These are phyloP conservation scores for Adelosebastes latens DNA, from an alignment of 2,797 vertebrate genomes.

Conservation along the genomic window DNA sequence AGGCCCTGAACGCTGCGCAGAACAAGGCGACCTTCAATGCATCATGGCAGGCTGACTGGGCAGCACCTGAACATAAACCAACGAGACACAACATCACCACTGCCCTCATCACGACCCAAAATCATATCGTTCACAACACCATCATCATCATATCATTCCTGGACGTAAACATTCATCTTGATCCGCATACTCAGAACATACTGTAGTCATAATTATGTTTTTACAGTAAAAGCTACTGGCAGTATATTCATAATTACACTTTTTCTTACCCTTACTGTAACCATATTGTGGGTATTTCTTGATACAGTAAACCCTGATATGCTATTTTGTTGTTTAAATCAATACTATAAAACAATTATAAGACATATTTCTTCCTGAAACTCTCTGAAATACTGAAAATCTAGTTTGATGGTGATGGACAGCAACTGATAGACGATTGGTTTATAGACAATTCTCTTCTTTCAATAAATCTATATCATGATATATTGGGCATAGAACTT, in stretches of 20 bases:
- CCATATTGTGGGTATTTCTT: background rate
- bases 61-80: background rate
- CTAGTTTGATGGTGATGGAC: background rate
- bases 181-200: background rate
- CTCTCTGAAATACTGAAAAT: no score
- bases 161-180: conserved; percentile 2
- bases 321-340: background rate
- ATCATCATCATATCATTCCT: conserved; percentile 6
- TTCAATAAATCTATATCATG: background rate
- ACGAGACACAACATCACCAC: conserved; percentile 2
- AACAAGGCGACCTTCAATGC: conserved; percentile 56
- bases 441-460: background rate
- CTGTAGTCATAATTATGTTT: background rate
- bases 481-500: background rate
- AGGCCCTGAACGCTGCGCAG: conserved; percentile 28
- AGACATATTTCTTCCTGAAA: background rate
- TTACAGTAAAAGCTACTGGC: background rate
- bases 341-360: background rate
- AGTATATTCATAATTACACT: background rate
- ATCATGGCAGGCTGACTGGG: conserved; percentile 33
- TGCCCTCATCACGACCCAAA: background rate
- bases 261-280: background rate
- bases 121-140: background rate
- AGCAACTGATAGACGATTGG: background rate
- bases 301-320: background rate